These are phyloP conservation scores for Pammene fasciana DNA, from an alignment of 2,888 invertebrate species.

Conservation along the genomic window DNA sequence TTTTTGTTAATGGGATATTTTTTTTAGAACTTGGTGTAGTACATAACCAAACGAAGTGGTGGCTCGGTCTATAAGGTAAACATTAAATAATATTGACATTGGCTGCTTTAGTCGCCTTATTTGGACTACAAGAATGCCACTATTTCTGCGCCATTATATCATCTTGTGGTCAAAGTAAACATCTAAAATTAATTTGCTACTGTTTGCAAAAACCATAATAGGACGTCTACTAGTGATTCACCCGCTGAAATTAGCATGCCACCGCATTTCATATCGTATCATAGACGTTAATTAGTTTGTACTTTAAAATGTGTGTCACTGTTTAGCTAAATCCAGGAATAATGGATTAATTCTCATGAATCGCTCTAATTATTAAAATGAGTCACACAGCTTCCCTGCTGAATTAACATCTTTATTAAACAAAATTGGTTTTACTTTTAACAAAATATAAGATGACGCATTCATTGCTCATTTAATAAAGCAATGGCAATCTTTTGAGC, in stretches of 20 bases:
- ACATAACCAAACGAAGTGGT: too few relatives aligned
- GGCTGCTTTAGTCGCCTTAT: background rate
- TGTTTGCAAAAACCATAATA: constrained; percentile 25
- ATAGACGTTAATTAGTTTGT: constrained; percentile 30
- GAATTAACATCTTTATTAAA: constrained; percentile 20
- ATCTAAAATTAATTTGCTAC: constrained; percentile 25
- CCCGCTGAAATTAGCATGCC: constrained; percentile 28
- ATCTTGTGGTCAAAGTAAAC: constrained; percentile 33
- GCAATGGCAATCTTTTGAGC: constrained; percentile 42
- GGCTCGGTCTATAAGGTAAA: too few relatives aligned
- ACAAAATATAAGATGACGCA: background rate
- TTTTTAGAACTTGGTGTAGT: too few relatives aligned
- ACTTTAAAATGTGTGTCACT: constrained; percentile 35
- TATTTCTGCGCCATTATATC: constrained; percentile 28
- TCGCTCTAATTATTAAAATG: constrained; percentile 32
- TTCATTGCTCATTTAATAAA: constrained; percentile 9
- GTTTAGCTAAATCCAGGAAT: constrained; percentile 36
- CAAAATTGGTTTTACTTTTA: constrained; percentile 20
- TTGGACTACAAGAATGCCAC: constrained; percentile 16
- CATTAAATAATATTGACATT: background rate
- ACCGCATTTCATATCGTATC: constrained; percentile 27
- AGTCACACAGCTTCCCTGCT: constrained; percentile 36
- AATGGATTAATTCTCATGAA: constrained; percentile 31
- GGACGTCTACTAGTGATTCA: constrained; percentile 25
- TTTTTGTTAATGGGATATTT: too few relatives aligned